These are phyloP conservation scores for Pollenia labialis DNA, from an alignment of 2,888 invertebrate genomes.

Conservation along the genomic window DNA sequence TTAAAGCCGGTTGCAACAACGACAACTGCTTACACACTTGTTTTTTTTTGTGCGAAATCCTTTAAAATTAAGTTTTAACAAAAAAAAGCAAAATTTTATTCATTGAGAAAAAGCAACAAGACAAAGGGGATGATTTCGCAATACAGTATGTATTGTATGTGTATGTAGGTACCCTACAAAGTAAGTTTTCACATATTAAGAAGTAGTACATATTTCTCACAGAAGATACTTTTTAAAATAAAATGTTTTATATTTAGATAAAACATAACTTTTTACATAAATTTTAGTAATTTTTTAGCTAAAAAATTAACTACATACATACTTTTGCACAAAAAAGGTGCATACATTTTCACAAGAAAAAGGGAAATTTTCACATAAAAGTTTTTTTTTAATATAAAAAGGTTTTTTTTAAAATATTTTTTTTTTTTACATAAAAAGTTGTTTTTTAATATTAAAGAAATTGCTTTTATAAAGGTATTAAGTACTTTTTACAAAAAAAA, in stretches of 20 bases:
- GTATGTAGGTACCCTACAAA: neutral
- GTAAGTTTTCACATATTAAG: neutral
- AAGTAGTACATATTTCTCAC: neutral
- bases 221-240: neutral
- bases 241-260: too few relatives aligned
- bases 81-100: constrained; percentile 35
- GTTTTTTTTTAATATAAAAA: too few relatives aligned
- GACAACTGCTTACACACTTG: constrained; percentile 9
- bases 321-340: neutral
- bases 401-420: too few relatives aligned
- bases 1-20: constrained; percentile 39
- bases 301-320: too few relatives aligned
- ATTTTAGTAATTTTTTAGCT: too few relatives aligned
- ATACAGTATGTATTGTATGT: neutral
- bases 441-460: too few relatives aligned
- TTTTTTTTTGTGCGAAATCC: constrained; percentile 31
- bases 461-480: too few relatives aligned
- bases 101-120: constrained; percentile 40
- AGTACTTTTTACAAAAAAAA: too few relatives aligned
- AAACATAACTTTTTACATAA: too few relatives aligned
- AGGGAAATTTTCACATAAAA: too few relatives aligned
- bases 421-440: too few relatives aligned
- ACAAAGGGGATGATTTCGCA: neutral
- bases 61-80: constrained; percentile 8
- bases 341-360: neutral